Conservation (phyloP, 2,113 vertebrate species). For the Solea solea region DNA sequence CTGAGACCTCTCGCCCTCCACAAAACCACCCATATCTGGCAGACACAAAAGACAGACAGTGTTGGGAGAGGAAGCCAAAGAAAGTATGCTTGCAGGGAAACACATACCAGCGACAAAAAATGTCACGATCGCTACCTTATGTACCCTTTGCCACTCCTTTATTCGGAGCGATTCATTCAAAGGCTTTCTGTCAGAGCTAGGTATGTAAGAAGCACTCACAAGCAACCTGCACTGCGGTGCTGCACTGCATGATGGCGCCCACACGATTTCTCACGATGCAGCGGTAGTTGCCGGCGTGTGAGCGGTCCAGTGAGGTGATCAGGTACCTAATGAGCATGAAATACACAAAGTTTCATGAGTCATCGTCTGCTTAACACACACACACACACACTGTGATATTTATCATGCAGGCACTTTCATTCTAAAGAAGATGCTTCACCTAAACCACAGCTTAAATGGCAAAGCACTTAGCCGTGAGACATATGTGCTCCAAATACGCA, state of each 20-base stretch:
- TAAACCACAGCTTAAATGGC: conserved; percentile 36
- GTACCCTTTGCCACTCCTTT: conserved; percentile 22
- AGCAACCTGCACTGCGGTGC: conserved; percentile 95
- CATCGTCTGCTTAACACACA: conserved; percentile 52
- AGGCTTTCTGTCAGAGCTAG: conserved; percentile 20
- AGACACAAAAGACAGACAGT: not conserved
- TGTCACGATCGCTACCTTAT: too few species aligned
- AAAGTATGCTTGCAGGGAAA: conserved; percentile 5
- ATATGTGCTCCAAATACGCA: conserved; percentile 16
- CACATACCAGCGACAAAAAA: conserved; percentile 1
- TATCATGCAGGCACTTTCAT: conserved; percentile 51
- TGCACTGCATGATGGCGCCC: conserved; percentile 95
- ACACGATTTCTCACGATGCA: conserved; percentile 98
- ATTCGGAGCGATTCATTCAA: conserved; percentile 47
- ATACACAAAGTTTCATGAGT: conserved; percentile 56
- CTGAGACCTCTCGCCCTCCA: conserved; percentile 86
- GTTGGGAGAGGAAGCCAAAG: conserved; percentile 3
- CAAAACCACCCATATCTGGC: conserved; percentile 95
- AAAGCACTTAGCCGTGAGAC: conserved; percentile 32
- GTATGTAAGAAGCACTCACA: conserved; percentile 86
- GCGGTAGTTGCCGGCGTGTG: conserved; percentile 94
- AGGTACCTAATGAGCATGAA: conserved; percentile 86
- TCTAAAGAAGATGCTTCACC: conserved; percentile 44
- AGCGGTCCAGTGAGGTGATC: conserved; percentile 93
- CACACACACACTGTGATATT: conserved; percentile 39